Base-by-base conservation (phyloP, 2,113 vertebrate species). In the Callithrix jacchus region DNA sequence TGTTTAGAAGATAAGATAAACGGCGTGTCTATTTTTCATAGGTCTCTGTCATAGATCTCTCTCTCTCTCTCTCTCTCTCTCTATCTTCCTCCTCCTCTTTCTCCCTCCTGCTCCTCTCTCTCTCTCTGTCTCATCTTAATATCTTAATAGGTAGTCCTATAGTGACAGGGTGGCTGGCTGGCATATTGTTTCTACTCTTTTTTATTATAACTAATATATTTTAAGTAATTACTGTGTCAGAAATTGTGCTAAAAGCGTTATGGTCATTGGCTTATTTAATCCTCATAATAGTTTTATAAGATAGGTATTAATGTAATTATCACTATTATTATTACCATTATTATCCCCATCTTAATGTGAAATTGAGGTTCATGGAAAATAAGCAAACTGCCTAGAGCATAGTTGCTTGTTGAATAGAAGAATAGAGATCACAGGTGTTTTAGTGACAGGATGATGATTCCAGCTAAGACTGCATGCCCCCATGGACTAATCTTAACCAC, bases 211-310 rank as follows among this genome's bases (percentile, higher is more conserved):
- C 25, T 95, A 92, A 92, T 95, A 79, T 66, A 77, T 70, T n/a
- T 80, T 42, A 85, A 97, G 35, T 90, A 94, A 92, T 84, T 90
- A 87, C 18, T 79, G 21, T 96, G 32, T 95, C 82, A 86, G 73
- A 66, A 97, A 77, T 35, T 85, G 40, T 54, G 86, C 87, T 97
- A 91, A 95, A 82, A 97, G 32, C 32, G 77, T 95, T 82, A 85
- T 85, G 77, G 49, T 54, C 77, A 95, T 91, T 96, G 92, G 76
- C 86, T 95, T 95, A 92, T 61, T 92, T 97, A 95, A 94, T 96
- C 74, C 47, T 81, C 71, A 40, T 13, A 91, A 42, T 71, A 71
- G 17, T 58, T 92, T 96, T 91, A 84, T 84, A 80, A 97, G n/a
- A 6, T 76, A 71, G 64, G 6, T 87, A 87, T 76, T 95, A 92